These are phyloP conservation scores for Tromatobia lineatoria DNA, from an alignment of 2,888 invertebrate species.

Conservation along the genomic window DNA sequence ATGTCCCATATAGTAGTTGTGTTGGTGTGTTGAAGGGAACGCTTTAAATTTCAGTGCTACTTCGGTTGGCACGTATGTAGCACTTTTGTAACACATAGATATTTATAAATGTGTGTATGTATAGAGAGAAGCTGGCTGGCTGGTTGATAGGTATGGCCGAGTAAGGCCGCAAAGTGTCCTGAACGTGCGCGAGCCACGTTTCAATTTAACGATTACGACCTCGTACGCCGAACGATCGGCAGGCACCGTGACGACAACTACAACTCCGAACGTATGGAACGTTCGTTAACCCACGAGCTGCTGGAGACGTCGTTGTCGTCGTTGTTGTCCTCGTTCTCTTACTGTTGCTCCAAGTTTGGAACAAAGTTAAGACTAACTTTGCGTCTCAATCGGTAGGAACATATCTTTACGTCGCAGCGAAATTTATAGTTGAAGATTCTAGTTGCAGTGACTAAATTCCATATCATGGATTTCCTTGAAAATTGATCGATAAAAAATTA, in stretches of 20 bases:
- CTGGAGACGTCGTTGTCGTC: not conserved
- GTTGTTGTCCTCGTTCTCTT: slow-evolving; percentile 14
- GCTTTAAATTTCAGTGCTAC: slow-evolving; percentile 52
- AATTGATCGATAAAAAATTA: not conserved
- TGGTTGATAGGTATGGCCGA: slow-evolving; percentile 8
- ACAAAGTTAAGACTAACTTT: slow-evolving; percentile 13
- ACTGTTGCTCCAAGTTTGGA: slow-evolving; percentile 21
- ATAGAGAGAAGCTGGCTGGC: not conserved
- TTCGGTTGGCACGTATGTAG: slow-evolving; percentile 4
- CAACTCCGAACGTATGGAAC: slow-evolving; percentile 15
- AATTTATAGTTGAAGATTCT: not conserved
- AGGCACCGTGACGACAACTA: slow-evolving; percentile 32
- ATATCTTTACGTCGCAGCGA: not conserved
- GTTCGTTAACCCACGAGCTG: slow-evolving; percentile 46
- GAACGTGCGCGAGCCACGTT: slow-evolving; percentile 34
- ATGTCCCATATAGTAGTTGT: not conserved
- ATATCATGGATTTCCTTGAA: too few species aligned
- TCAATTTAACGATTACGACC: slow-evolving; percentile 60
- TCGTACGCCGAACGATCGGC: slow-evolving; percentile 49
- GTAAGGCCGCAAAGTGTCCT: slow-evolving; percentile 24
- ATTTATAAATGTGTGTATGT: not conserved
- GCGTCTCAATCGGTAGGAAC: not conserved
- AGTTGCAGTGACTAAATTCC: not conserved
- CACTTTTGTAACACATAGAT: not conserved
- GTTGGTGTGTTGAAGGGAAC: slow-evolving; percentile 18